These are phyloP conservation scores for Ceriagrion tenellum DNA, from an alignment of 2,888 invertebrate genomes.

Conservation along the genomic window DNA sequence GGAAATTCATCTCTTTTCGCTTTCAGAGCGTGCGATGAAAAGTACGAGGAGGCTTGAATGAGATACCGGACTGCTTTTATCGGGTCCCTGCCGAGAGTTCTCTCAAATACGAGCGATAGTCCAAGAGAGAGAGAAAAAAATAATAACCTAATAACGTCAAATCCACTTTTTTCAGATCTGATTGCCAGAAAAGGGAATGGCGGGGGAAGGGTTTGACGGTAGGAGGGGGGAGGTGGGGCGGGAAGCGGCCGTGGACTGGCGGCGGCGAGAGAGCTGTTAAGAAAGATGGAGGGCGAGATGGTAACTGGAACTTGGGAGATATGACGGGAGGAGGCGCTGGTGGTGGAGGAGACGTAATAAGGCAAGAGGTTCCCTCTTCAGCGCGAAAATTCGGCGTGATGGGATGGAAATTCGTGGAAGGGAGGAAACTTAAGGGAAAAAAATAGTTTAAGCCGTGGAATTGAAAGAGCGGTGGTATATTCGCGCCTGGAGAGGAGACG, in stretches of 20 bases:
- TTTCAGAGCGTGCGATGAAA: background rate
- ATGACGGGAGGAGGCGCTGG: background rate
- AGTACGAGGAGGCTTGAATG: background rate
- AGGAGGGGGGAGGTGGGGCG: too few species aligned
- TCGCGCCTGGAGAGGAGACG: background rate
- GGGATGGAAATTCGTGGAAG: background rate
- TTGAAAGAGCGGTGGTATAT: background rate
- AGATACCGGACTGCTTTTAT: background rate
- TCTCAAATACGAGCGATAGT: background rate
- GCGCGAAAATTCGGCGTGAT: background rate
- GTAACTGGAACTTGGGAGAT: background rate
- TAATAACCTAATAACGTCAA: background rate
- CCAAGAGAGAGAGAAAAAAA: conserved; percentile 9
- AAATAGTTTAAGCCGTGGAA: background rate
- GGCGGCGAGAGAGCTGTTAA: background rate
- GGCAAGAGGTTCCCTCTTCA: background rate
- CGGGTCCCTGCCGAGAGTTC: background rate
- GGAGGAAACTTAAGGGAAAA: background rate
- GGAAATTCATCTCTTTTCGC: background rate
- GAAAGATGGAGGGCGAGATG: background rate
- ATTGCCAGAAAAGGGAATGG: background rate
- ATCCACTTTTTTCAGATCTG: conserved; percentile 14
- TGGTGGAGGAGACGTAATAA: background rate
- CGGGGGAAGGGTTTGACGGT: background rate
- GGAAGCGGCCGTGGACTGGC: too few species aligned